Conservation (phyloP, 92 coral and sea anemone species). For the Epizoanthus scotinus region DNA sequence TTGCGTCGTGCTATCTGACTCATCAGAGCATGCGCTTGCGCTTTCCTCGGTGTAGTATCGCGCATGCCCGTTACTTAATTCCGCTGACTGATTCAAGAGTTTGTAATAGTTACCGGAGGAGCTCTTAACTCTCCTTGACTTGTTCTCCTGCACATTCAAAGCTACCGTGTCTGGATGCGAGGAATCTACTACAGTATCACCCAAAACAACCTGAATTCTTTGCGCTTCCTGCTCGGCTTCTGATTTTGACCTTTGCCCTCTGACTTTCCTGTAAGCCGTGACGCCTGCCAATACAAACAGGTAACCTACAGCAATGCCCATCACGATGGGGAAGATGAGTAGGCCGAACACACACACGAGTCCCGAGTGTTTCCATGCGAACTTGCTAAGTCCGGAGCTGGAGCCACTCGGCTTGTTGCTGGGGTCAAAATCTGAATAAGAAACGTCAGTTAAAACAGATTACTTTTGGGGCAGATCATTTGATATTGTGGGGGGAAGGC, state of each 20-base stretch:
- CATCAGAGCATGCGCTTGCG: slow-evolving; percentile 63
- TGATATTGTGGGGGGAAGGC: too few relatives aligned
- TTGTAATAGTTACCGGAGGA: slow-evolving; percentile 68
- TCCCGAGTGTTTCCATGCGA: slow-evolving; percentile 93
- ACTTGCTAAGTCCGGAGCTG: slow-evolving; percentile 64
- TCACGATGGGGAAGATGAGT: slow-evolving; percentile 78
- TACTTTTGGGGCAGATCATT: not conserved
- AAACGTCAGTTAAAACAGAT: not conserved
- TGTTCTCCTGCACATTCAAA: slow-evolving; percentile 78
- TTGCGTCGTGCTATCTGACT: slow-evolving; percentile 47
- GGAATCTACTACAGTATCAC: slow-evolving; percentile 85
- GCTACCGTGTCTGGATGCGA: slow-evolving; percentile 89
- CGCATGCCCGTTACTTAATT: slow-evolving; percentile 63
- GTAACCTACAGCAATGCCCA: slow-evolving; percentile 95
- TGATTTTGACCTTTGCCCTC: slow-evolving; percentile 58
- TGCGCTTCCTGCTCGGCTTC: slow-evolving; percentile 75
- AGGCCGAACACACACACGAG: slow-evolving; percentile 77
- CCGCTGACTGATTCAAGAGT: slow-evolving; percentile 65
- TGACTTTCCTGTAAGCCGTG: slow-evolving; percentile 76
- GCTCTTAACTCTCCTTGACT: slow-evolving; percentile 44
- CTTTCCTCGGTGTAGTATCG: slow-evolving; percentile 55
- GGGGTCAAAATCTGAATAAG: slow-evolving; percentile 78
- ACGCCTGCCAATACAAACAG: slow-evolving; percentile 73
- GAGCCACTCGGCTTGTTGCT: slow-evolving; percentile 75
- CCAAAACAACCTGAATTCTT: slow-evolving; percentile 85